Conservation (phyloP, 2,888 invertebrate genomes). For the Dolichopus griseipennis region DNA sequence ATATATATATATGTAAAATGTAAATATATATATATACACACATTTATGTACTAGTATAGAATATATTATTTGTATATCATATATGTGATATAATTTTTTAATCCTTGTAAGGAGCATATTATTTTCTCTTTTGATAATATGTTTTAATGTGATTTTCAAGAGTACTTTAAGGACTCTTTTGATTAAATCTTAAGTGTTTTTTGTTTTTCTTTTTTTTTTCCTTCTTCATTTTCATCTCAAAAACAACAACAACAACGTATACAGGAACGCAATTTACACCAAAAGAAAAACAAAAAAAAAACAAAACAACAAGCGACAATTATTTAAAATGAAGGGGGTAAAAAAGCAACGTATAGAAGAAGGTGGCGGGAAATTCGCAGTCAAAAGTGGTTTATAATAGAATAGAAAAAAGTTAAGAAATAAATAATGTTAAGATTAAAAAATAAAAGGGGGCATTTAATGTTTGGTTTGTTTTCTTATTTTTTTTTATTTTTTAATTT, state of each 20-base stretch:
- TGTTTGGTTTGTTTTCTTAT: neutral
- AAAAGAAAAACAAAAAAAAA: no score
- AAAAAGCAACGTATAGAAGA: neutral
- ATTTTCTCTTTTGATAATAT: neutral
- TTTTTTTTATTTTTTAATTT: no score
- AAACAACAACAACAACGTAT: neutral
- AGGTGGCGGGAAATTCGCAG: neutral
- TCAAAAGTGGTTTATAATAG: neutral
- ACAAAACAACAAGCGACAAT: neutral
- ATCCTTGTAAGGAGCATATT: slow-evolving; percentile 3
- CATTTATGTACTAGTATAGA: no score
- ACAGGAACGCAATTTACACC: neutral
- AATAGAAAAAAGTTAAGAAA: neutral
- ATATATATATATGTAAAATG: no score
- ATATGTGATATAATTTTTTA: neutral
- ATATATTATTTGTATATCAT: no score
- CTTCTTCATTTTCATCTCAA: neutral
- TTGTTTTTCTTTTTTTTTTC: neutral
- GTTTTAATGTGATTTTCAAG: neutral
- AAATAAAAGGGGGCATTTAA: no score
- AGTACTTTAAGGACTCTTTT: neutral
- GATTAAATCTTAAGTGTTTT: slow-evolving; percentile 6
- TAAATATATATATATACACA: no score
- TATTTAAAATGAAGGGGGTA: neutral
- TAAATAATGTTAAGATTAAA: no score